phyloP scores from a whole-genome alignment of 2,888 invertebrate species.

The Phalera bucephala region DNA sequence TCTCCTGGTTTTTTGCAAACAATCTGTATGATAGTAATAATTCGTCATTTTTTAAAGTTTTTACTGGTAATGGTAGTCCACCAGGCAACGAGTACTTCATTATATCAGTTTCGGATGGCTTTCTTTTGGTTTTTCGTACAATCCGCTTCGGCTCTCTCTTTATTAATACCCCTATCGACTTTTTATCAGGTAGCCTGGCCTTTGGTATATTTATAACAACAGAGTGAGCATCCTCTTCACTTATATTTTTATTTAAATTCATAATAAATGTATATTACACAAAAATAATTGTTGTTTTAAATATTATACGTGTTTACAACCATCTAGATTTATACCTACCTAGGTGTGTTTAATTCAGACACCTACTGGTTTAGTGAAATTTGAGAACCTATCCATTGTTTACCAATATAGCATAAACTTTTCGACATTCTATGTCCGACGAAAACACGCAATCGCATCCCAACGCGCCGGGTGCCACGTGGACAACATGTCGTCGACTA shows the following conservation, averaged over 20 bases:
- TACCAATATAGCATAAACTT: too few species aligned
- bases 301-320: slow-evolving; percentile 17
- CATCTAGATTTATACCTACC: slow-evolving; percentile 34
- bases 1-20: slow-evolving; percentile 48
- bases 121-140: slow-evolving; percentile 17
- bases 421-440: too few species aligned
- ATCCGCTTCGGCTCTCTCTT: slow-evolving; percentile 16
- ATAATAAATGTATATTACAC: slow-evolving; percentile 2
- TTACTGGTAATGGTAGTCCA: slow-evolving; percentile 35
- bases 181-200: slow-evolving; percentile 26
- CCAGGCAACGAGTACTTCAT: slow-evolving; percentile 36
- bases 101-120: slow-evolving; percentile 26
- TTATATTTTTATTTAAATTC: slow-evolving; percentile 14
- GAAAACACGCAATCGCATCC: too few species aligned
- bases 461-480: too few species aligned
- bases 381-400: too few species aligned
- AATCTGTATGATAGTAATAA: slow-evolving; percentile 50
- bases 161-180: slow-evolving; percentile 15
- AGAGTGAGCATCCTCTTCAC: slow-evolving; percentile 37
- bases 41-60: slow-evolving; percentile 42
- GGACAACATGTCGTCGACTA: too few species aligned
- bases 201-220: slow-evolving; percentile 44
- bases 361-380: too few species aligned
- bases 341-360: background rate
- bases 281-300: too few species aligned